Conservation (phyloP, 2,113 vertebrate species). For the Heloderma charlesbogerti region DNA sequence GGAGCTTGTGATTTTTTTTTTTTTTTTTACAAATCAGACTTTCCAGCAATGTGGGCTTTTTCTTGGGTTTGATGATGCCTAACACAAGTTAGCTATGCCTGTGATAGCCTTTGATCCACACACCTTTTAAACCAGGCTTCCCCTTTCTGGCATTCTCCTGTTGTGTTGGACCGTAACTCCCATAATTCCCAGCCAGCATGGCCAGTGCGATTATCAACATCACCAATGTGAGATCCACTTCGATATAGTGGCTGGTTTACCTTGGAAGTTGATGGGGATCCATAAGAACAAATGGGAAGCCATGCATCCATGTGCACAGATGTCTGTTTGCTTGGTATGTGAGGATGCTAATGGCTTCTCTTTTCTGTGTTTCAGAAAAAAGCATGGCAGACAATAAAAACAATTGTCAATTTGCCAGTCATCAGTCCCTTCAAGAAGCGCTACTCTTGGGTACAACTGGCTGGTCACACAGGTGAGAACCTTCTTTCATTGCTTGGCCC, state of each 20-base stretch:
- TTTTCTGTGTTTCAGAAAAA: slow-evolving; percentile 79
- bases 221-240: not conserved
- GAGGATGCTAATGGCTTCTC: slow-evolving; percentile 42
- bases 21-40: not conserved
- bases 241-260: slow-evolving; percentile 8
- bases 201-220: not conserved
- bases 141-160: too few species aligned
- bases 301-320: not conserved
- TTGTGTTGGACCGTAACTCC: too few species aligned
- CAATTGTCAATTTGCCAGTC: slow-evolving; percentile 91
- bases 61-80: not conserved
- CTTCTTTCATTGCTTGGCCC: not conserved
- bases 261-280: not conserved
- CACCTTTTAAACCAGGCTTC: not conserved
- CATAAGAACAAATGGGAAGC: not conserved
- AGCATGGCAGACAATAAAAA: slow-evolving; percentile 94
- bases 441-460: slow-evolving; percentile 94
- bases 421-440: slow-evolving; percentile 89
- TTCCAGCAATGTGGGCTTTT: not conserved
- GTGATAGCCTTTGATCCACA: not conserved
- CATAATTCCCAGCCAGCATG: too few species aligned
- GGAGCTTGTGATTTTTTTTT: not conserved
- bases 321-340: not conserved
- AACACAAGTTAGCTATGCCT: not conserved
- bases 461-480: slow-evolving; percentile 91